Evolutionary conservation across 2,797 vertebrate species (phyloP).

Genomic region (Notolabrus celidotus): DNA sequence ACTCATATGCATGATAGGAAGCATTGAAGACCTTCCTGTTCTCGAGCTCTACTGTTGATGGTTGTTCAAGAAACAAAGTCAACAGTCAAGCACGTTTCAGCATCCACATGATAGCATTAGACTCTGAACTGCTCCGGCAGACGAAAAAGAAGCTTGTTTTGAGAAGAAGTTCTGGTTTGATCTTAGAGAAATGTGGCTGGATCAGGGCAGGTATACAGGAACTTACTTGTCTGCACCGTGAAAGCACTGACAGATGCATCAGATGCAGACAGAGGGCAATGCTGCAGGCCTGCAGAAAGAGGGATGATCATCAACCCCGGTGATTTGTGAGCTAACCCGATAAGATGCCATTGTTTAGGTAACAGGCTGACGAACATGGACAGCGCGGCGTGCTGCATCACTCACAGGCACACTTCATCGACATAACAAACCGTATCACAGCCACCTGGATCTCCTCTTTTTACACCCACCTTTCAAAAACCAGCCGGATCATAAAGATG

Average conservation of each 20-base stretch:
- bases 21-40: conserved; percentile 22
- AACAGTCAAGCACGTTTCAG: no score
- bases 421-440: conserved; percentile 26
- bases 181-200: conserved; percentile 5
- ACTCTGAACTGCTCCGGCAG: no score
- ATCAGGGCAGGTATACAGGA: conserved; percentile 39
- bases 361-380: conserved; percentile 29
- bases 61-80: not conserved
- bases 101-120: not conserved
- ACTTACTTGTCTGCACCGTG: conserved; percentile 46
- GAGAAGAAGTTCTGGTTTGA: not conserved
- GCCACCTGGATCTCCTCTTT: conserved; percentile 39
- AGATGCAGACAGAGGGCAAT: conserved; percentile 46
- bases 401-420: conserved; percentile 30
- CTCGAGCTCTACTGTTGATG: conserved; percentile 12
- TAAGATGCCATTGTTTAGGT: conserved; percentile 78
- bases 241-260: conserved; percentile 51
- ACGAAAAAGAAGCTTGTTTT: not conserved
- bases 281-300: conserved; percentile 73
- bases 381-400: conserved; percentile 40
- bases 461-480: conserved; percentile 94
- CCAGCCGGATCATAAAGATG: conserved; percentile 95
- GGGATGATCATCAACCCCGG: conserved; percentile 58
- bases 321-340: conserved; percentile 66
- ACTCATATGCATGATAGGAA: conserved; percentile 30